Conservation (phyloP, 2,113 vertebrate genomes). For the Gallinago undulata region DNA sequence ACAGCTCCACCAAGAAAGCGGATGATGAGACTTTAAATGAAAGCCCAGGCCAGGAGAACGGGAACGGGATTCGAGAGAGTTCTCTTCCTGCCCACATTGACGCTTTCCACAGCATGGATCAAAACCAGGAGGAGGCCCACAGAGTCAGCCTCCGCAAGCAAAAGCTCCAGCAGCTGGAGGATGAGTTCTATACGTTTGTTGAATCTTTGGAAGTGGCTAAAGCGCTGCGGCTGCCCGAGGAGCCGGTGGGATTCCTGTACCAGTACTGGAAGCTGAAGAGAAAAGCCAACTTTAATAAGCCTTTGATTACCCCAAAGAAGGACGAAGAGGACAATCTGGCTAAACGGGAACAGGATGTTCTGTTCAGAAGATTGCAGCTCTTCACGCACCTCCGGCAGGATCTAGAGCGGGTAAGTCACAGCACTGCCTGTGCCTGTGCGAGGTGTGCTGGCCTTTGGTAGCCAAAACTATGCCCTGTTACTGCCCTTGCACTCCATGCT, state of each 20-base stretch:
- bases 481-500: accelerated
- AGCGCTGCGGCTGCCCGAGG: slow-evolving; percentile 78
- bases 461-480: accelerated
- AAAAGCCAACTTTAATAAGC: slow-evolving; percentile 93
- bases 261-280: slow-evolving; percentile 99
- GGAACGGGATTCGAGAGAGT: slow-evolving; percentile 46
- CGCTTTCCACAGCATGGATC: slow-evolving; percentile 70
- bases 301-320: slow-evolving; percentile 92
- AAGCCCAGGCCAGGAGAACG: slow-evolving; percentile 63
- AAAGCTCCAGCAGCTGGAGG: slow-evolving; percentile 94
- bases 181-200: slow-evolving; percentile 92
- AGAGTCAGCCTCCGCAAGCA: slow-evolving; percentile 87
- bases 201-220: slow-evolving; percentile 82
- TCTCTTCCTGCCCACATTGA: slow-evolving; percentile 40
- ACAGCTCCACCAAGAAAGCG: slow-evolving; percentile 76
- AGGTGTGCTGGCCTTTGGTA: neutral
- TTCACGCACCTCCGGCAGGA: slow-evolving; percentile 97
- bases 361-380: slow-evolving; percentile 91
- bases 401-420: slow-evolving; percentile 88
- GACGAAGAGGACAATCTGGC: slow-evolving; percentile 97
- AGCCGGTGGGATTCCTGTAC: slow-evolving; percentile 88
- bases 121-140: slow-evolving; percentile 82
- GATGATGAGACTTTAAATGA: slow-evolving; percentile 52
- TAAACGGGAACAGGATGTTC: slow-evolving; percentile 91
- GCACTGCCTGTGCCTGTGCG: accelerated